phyloP scores from a whole-genome alignment of 2,113 vertebrate species.

The Otis tarda region DNA sequence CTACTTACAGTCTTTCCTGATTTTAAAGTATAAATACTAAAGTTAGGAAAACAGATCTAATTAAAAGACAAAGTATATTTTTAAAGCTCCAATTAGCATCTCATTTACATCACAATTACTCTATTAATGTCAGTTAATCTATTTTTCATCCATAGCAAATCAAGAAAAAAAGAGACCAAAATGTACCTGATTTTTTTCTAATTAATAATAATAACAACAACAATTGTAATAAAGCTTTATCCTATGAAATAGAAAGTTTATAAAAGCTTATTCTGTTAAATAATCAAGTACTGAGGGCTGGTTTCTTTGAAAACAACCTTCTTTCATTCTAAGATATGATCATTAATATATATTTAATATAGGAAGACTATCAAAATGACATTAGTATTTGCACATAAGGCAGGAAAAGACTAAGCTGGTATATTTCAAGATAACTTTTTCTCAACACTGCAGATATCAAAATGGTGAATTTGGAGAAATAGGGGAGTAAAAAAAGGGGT shows the following conservation, averaged over 20 bases:
- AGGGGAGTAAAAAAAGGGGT: accelerated
- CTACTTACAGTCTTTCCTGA: neutral
- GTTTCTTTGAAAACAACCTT: neutral
- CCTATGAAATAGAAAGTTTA: neutral
- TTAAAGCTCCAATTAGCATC: neutral
- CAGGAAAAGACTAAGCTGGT: neutral
- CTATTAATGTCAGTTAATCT: neutral
- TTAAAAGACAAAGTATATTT: neutral
- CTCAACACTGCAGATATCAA: neutral
- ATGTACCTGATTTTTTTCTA: neutral
- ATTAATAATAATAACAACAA: neutral
- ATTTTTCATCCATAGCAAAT: neutral
- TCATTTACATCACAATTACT: neutral
- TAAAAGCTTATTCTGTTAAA: neutral
- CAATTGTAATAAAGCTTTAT: neutral
- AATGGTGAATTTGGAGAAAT: neutral
- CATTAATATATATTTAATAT: neutral
- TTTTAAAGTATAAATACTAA: neutral
- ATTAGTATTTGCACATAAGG: neutral
- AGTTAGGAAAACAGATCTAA: neutral
- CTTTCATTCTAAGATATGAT: neutral
- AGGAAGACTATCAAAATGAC: neutral
- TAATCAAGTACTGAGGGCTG: neutral
- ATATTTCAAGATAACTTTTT: neutral
- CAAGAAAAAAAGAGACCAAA: neutral